Base-by-base conservation (phyloP, 2,113 vertebrate genomes). In the Gavialis gangeticus region DNA sequence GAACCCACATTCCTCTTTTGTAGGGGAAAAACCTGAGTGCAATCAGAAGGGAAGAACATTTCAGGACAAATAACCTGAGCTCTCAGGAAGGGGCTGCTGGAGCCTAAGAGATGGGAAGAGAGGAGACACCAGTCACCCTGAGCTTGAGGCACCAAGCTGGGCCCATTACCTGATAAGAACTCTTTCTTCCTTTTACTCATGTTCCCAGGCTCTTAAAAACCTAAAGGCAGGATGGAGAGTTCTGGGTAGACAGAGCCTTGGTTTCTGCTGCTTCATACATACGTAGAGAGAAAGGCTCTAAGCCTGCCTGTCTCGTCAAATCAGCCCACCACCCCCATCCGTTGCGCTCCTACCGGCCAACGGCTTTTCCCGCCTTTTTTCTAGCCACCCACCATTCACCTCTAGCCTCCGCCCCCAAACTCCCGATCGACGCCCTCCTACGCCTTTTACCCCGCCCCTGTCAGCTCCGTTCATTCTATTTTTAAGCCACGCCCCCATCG, bases 171-270 rank as follows among this genome's bases (percentile, higher is more conserved):
- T 97, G 97, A 62, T 10, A 34, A 64, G 4, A 34, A 84, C 21
- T 54, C 59, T 9, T 87, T 95, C 91, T 83, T 97, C 83, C 95
- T 96, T 54, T 98, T 98, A 71, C 60, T 96, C 97, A 98, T 98
- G 30, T 82, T 73, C 12, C 37, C 9, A 4, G 30, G 27, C 27
- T 75, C 54, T 9, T 66, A 55, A 37, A 37, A 37, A 37, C 37
- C 37, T 37, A 37, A 37, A 5, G 37, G 5, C 37, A 5, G 37
- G 37, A 37, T 37, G 37, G 37, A 37, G 37, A 37, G 37, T 7
- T 37, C 37, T 37, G 37, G 37, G 37, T 37, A 37, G 37, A 37
- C 37, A 37, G 37, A 7, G 37, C 37, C 37, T 37, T 6, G 37
- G 37, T 7, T 7, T 37, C n/a, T n/a, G n/a, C n/a, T n/a, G n/a